phyloP scores from a whole-genome alignment of 1,140 invertebrate genomes.

The Ceratina japonica region DNA sequence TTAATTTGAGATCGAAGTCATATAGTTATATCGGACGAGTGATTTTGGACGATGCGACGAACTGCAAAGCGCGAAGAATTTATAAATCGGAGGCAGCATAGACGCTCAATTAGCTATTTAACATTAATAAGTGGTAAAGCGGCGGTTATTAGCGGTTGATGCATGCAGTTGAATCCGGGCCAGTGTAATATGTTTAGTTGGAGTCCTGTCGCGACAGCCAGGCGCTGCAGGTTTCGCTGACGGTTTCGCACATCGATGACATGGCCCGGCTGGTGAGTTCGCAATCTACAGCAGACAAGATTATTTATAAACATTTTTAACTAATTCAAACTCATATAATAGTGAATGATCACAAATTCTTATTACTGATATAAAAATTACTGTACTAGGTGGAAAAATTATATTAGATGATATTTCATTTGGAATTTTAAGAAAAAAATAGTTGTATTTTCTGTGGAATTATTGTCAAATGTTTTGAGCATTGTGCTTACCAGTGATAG shows the following conservation, averaged over 20 bases:
- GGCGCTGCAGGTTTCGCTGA: constrained; percentile 87
- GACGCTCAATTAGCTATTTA: constrained; percentile 5
- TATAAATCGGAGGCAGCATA: not conserved
- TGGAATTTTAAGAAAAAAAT: too few species aligned
- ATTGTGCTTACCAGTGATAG: constrained; percentile 64
- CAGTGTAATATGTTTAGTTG: constrained; percentile 68
- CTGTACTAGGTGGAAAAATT: too few species aligned
- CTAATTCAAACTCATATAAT: too few species aligned
- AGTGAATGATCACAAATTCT: too few species aligned
- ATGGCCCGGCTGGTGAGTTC: constrained; percentile 85
- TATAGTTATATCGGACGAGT: constrained; percentile 6
- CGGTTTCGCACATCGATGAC: constrained; percentile 88
- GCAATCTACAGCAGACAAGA: constrained; percentile 80
- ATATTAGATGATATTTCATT: too few species aligned
- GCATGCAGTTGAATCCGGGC: not conserved
- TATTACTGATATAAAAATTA: too few species aligned
- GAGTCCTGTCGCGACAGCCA: constrained; percentile 84
- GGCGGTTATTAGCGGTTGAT: constrained; percentile 15
- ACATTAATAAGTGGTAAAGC: constrained; percentile 27
- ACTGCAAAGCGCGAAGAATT: constrained; percentile 11
- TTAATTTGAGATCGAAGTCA: constrained; percentile 15
- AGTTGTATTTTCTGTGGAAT: too few species aligned
- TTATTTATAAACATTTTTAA: too few species aligned
- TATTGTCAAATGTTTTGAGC: too few species aligned
- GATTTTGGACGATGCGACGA: constrained; percentile 41